These are phyloP conservation scores for Tortrix viridana DNA, from an alignment of 2,888 invertebrate species.

Conservation along the genomic window DNA sequence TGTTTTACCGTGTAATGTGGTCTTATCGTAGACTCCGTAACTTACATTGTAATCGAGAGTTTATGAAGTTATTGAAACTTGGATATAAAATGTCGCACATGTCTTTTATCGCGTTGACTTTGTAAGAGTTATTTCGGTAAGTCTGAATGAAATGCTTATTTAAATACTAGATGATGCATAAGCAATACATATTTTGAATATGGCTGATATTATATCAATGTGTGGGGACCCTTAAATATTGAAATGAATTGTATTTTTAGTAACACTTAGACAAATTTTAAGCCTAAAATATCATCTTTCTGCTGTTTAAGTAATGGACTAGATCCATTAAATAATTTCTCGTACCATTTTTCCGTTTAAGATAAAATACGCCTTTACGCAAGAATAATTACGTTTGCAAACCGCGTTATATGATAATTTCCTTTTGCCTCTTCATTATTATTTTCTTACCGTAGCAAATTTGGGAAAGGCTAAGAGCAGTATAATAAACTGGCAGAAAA, in stretches of 20 bases:
- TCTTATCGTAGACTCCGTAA: not conserved
- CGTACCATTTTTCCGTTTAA: slow-evolving; percentile 1
- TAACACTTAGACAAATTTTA: slow-evolving; percentile 2
- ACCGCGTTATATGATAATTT: not conserved
- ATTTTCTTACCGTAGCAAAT: too few species aligned
- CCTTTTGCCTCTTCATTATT: slow-evolving; percentile 2
- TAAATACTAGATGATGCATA: too few species aligned
- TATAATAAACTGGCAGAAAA: too few species aligned
- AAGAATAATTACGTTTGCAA: not conserved
- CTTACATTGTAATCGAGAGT: not conserved
- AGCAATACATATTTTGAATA: too few species aligned
- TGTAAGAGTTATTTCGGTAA: too few species aligned
- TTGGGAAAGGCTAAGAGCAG: too few species aligned
- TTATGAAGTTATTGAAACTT: not conserved
- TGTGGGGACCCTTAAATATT: too few species aligned
- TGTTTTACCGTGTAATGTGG: slow-evolving; percentile 1
- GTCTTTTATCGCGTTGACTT: too few species aligned
- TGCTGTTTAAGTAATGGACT: slow-evolving; percentile 11
- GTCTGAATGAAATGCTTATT: too few species aligned
- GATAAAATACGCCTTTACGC: slow-evolving; percentile 1
- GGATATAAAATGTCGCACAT: not conserved
- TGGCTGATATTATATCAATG: too few species aligned
- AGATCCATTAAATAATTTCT: slow-evolving; percentile 22
- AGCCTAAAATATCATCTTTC: slow-evolving; percentile 2
- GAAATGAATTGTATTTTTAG: too few species aligned